Evolutionary conservation across 1,140 invertebrate genomes (phyloP).

Genomic region (Belonocnema kinseyi): DNA sequence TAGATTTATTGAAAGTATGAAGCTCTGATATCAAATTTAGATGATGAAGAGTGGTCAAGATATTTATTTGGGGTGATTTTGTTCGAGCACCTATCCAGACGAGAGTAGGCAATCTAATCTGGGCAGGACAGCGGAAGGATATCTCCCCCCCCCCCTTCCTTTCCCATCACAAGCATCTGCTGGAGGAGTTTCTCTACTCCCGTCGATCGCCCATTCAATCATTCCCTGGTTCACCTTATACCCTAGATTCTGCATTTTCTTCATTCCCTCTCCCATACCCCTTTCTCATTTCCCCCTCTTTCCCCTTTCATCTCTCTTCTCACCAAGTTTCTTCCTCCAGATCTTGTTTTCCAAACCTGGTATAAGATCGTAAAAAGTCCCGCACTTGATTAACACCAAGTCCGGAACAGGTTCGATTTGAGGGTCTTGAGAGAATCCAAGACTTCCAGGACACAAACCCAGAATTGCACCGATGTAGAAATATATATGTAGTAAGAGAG

Average conservation of each 20-base stretch:
- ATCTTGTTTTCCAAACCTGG: constrained; percentile 24
- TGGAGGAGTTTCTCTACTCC: constrained; percentile 27
- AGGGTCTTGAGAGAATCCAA: constrained; percentile 1
- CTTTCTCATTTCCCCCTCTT: constrained; percentile 13
- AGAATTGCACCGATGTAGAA: not conserved
- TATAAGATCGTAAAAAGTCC: constrained; percentile 26
- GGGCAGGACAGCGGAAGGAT: constrained; percentile 40
- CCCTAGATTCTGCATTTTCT: constrained; percentile 34
- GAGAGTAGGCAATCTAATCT: constrained; percentile 69
- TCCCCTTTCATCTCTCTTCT: not conserved
- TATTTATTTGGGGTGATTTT: constrained; percentile 52
- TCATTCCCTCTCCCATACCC: not conserved
- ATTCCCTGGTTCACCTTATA: constrained; percentile 57
- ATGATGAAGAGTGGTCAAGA: constrained; percentile 37
- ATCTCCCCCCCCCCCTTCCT: constrained; percentile 28
- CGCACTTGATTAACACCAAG: constrained; percentile 21
- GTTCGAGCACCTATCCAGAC: constrained; percentile 40
- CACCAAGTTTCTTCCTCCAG: not conserved
- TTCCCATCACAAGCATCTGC: constrained; percentile 4
- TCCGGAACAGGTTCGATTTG: constrained; percentile 3
- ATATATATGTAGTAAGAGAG: not conserved
- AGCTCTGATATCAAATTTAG: constrained; percentile 45
- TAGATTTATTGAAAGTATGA: too few species aligned
- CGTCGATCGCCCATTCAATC: constrained; percentile 64
- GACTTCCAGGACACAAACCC: constrained; percentile 2